Conservation (phyloP, 2,888 invertebrate genomes). For the Thalpophila matura region DNA sequence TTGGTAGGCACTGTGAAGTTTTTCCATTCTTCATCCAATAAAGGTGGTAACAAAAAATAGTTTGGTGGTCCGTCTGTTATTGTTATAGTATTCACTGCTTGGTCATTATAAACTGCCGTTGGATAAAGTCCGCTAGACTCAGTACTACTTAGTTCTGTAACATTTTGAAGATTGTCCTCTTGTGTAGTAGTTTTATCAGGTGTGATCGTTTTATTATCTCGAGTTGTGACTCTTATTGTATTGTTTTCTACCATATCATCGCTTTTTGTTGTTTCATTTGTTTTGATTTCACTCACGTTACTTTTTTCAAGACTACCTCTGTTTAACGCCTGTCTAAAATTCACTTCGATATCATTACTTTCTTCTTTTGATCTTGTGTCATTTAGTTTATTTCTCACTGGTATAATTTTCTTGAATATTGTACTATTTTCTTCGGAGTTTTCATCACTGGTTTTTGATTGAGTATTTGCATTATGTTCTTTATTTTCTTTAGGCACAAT, state of each 20-base stretch:
- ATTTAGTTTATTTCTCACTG: slow-evolving; percentile 17
- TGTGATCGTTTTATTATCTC: neutral
- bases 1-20: slow-evolving; percentile 66
- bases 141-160: slow-evolving; percentile 40
- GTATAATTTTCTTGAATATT: slow-evolving; percentile 2
- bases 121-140: slow-evolving; percentile 45
- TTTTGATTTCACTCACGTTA: neutral
- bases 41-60: slow-evolving; percentile 56
- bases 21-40: slow-evolving; percentile 64
- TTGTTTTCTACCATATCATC: neutral
- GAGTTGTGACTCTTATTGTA: neutral
- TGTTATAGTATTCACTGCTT: slow-evolving; percentile 45
- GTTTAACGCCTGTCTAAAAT: slow-evolving; percentile 65
- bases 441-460: slow-evolving; percentile 2
- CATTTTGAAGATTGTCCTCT: slow-evolving; percentile 28
- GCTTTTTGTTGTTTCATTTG: slow-evolving; percentile 3
- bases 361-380: slow-evolving; percentile 19
- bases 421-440: neutral
- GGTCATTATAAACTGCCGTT: slow-evolving; percentile 50
- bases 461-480: neutral
- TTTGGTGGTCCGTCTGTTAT: slow-evolving; percentile 37
- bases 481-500: slow-evolving; percentile 29
- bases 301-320: slow-evolving; percentile 54
- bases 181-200: slow-evolving; percentile 1
- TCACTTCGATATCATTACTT: slow-evolving; percentile 63